Percentiles rank a stretch among this genome's conserved stretches.
These are phyloP conservation scores for Nibea coibor DNA, from an alignment of 2,113 vertebrate species.

Conservation along the genomic window DNA sequence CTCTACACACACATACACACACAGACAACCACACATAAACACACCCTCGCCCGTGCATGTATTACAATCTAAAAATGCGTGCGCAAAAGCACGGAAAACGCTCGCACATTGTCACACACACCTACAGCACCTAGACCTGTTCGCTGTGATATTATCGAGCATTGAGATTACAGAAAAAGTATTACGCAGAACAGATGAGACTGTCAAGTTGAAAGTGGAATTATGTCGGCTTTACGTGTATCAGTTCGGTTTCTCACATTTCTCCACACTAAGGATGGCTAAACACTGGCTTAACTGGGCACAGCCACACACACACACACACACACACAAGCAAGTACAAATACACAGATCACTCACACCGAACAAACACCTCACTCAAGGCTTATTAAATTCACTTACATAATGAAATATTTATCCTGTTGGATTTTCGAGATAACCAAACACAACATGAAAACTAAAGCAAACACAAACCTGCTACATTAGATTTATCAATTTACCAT, in stretches of 20 bases:
- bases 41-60: conserved; percentile 24
- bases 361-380: conserved; percentile 25
- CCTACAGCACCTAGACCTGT: not conserved
- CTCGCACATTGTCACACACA: not conserved
- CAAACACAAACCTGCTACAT: conserved; percentile 30
- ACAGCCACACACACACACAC: conserved; percentile 8
- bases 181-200: conserved; percentile 34
- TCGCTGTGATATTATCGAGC: conserved; percentile 11
- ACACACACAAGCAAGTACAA: not conserved
- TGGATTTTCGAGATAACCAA: conserved; percentile 33
- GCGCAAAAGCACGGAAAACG: not conserved
- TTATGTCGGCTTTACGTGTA: conserved; percentile 39
- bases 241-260: conserved; percentile 24
- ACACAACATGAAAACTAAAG: conserved; percentile 16
- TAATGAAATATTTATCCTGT: conserved; percentile 34
- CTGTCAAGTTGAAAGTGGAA: conserved; percentile 29
- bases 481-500: conserved; percentile 37
- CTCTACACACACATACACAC: conserved; percentile 28
- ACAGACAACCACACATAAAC: conserved; percentile 39
- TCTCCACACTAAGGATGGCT: conserved; percentile 9
- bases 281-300: conserved; percentile 2
- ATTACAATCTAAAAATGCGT: not conserved
- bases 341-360: not conserved
- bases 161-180: conserved; percentile 24
- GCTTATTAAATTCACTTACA: conserved; percentile 25